phyloP scores from a whole-genome alignment of 2,113 vertebrate species.

The Sakesphorus luctuosus region DNA sequence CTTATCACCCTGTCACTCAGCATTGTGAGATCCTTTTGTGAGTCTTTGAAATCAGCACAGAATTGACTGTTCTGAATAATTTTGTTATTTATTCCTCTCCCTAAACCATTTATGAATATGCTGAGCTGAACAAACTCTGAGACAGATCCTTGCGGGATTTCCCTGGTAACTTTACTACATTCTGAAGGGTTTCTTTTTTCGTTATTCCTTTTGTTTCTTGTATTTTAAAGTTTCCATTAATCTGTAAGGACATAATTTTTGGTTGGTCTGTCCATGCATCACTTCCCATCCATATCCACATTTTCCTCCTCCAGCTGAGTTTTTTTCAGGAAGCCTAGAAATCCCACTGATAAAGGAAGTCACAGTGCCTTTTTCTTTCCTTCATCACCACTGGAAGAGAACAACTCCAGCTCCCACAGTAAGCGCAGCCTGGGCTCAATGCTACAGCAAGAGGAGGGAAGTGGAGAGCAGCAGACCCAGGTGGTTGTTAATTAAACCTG shows the following conservation, averaged over 20 bases:
- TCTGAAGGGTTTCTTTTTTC: neutral
- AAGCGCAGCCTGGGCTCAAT: neutral
- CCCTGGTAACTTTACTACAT: neutral
- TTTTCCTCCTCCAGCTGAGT: neutral
- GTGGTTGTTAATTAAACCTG: neutral
- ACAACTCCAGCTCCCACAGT: neutral
- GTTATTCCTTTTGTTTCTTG: neutral
- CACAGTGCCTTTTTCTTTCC: neutral
- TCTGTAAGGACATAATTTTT: neutral
- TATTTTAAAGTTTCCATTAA: neutral
- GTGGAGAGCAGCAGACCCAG: neutral
- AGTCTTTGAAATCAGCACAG: slow-evolving; percentile 34
- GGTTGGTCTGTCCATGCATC: neutral
- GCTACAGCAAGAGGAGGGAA: neutral
- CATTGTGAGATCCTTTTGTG: slow-evolving; percentile 20
- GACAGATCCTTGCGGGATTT: neutral
- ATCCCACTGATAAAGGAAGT: neutral
- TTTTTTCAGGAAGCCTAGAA: neutral
- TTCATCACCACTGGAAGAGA: neutral
- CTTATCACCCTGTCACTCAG: neutral
- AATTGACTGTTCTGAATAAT: slow-evolving; percentile 18
- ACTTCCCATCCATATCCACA: neutral
- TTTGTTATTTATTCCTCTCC: slow-evolving; percentile 7
- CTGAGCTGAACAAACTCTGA: neutral
- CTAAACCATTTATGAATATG: slow-evolving; percentile 15